A percentile compares a stretch with the other conserved stretches of the same genome.
Conservation (phyloP, 2,888 invertebrate species). For the Drosophila atripex region DNA sequence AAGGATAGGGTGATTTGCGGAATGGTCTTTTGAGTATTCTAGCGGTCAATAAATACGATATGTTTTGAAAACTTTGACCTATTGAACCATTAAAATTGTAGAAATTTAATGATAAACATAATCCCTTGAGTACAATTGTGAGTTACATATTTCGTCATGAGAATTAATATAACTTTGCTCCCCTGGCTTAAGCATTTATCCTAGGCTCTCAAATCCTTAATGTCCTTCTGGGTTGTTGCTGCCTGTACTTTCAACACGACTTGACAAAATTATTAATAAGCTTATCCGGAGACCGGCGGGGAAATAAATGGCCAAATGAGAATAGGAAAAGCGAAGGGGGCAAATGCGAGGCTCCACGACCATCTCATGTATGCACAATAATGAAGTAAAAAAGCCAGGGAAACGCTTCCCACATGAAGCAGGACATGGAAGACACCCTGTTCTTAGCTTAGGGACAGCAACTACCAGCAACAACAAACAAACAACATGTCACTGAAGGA, state of each 20-base stretch:
- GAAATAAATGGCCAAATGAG: conserved; percentile 64
- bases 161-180: conserved; percentile 15
- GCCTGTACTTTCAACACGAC: conserved; percentile 39
- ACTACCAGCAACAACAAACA: conserved; percentile 53
- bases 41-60: no score
- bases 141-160: conserved; percentile 8
- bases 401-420: conserved; percentile 61
- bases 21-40: no score
- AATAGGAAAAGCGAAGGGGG: conserved; percentile 9
- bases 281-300: conserved; percentile 49
- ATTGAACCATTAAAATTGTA: neutral
- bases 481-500: conserved; percentile 80
- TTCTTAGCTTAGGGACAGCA: conserved; percentile 46
- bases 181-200: conserved; percentile 12
- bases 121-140: neutral
- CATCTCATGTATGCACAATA: conserved; percentile 71
- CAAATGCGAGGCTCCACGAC: conserved; percentile 21
- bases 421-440: conserved; percentile 45
- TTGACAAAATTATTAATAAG: conserved; percentile 76
- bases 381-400: conserved; percentile 65
- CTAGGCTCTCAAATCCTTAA: conserved; percentile 8
- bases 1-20: no score
- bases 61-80: neutral
- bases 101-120: neutral
- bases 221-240: conserved; percentile 20